These are phyloP conservation scores for Geopemphigus sp. DNA, from an alignment of 1,140 invertebrate genomes.

Conservation along the genomic window DNA sequence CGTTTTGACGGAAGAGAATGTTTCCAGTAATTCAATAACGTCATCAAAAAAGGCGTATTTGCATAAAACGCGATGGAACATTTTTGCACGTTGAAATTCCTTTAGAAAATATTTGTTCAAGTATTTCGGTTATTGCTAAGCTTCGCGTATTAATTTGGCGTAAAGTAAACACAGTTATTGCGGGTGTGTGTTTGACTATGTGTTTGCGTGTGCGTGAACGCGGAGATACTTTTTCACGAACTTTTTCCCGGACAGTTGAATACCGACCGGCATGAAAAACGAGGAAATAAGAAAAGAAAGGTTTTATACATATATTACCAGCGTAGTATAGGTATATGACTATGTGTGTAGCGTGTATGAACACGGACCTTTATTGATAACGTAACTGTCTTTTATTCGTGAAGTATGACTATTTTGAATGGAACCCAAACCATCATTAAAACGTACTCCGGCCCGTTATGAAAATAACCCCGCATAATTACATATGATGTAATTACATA, in stretches of 20 bases:
- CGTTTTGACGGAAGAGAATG: not conserved
- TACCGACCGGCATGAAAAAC: too few species aligned
- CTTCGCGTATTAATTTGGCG: not conserved
- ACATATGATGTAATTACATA: not conserved
- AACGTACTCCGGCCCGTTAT: not conserved
- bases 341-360: not conserved
- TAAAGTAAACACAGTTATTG: not conserved
- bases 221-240: not conserved
- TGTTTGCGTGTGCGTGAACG: not conserved
- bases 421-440: not conserved
- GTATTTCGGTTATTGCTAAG: not conserved
- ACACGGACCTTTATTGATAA: not conserved
- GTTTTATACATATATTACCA: not conserved
- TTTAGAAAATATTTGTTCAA: conserved; percentile 24
- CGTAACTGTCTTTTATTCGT: not conserved
- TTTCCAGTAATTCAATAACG: conserved; percentile 5
- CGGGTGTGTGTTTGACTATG: too few species aligned
- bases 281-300: not conserved
- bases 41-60: not conserved
- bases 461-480: not conserved
- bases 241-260: too few species aligned
- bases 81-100: conserved; percentile 14
- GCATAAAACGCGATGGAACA: not conserved
- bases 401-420: too few species aligned
- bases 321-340: not conserved